phyloP scores from a whole-genome alignment of 2,888 invertebrate genomes.

The Odontothrips loti region DNA sequence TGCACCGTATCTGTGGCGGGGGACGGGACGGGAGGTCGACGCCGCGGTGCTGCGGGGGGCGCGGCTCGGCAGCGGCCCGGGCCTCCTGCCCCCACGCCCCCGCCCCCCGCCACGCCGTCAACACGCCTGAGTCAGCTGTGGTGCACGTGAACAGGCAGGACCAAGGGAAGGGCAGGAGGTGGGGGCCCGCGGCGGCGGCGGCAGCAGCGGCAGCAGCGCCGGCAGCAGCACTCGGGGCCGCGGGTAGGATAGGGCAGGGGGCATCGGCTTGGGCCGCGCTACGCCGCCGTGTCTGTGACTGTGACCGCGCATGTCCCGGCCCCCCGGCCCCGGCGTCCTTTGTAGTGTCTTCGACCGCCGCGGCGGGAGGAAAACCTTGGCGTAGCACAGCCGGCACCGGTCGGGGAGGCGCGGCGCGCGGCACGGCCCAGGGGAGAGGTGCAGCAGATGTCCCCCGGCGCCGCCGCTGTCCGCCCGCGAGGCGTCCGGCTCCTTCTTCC shows the following conservation, averaged over 20 bases:
- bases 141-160: slow-evolving; percentile 25
- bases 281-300: too few species aligned
- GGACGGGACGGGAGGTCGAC: not conserved
- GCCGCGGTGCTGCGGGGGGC: not conserved
- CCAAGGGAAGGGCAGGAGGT: slow-evolving; percentile 11
- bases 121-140: slow-evolving; percentile 7
- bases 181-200: not conserved
- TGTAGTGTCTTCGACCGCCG: not conserved
- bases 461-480: too few species aligned
- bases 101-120: not conserved
- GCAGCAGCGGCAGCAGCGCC: not conserved
- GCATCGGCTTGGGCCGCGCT: not conserved
- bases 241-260: not conserved
- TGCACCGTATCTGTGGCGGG: not conserved
- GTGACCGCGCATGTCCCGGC: too few species aligned
- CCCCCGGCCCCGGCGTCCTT: not conserved
- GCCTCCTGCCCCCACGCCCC: not conserved
- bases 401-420: not conserved
- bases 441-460: too few species aligned
- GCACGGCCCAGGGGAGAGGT: not conserved
- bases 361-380: too few species aligned
- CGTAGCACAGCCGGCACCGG: too few species aligned
- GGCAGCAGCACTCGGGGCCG: not conserved
- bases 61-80: not conserved
- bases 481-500: too few species aligned